Base-by-base conservation (phyloP, 92 coral and sea anemone species). In the Montipora capitata region DNA sequence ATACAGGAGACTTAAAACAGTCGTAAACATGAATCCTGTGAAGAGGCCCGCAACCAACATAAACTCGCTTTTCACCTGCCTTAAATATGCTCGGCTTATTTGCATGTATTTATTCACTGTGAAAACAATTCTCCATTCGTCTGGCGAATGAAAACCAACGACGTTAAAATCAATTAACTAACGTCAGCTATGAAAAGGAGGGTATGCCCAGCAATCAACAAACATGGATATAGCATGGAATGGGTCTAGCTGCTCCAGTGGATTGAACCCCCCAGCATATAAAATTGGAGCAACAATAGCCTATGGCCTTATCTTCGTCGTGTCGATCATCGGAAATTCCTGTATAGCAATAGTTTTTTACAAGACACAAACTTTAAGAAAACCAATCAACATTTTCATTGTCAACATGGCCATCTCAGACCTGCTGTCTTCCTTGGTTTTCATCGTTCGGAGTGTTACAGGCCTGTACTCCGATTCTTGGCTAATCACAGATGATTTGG, bases 351-450 rank as follows among this genome's bases (percentile, higher is more conserved):
- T 14, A 7, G 39, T 16, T 8, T 51, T 72, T 44, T 72, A 72
- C 54, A 72, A 9, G 45, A 44, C 77, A 10, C 18, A 15, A 72
- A 45, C 57, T 2, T 13, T 72, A 16, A 43, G 77, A 45, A 72
- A 42, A 72, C 77, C 77, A 56, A 72, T 72, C 27, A 44, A 72
- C 45, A 41, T 14, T 72, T 72, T 72, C 77, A 45, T 72, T 20
- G 38, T 44, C 4, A 72, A 72, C 77, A 72, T 72, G 68, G 68
- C 81, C 51, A 77, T 77, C 51, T 77, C 81, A 18, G 81, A 77
- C 35, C 20, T 72, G 35, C 39, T 72, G 38, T 42, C 6, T 43
- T 12, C 77, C 7, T 16, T 65, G 7, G 20, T 65, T 38, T 6
- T 65, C 3, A 2, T 18, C 10, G 12, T 38, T 39, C 4, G 41